Evolutionary conservation across 92 coral and sea anemone species (phyloP), one percentile per base, ranked within the genome.

Genomic region (Umimayanthus chanpuru): DNA sequence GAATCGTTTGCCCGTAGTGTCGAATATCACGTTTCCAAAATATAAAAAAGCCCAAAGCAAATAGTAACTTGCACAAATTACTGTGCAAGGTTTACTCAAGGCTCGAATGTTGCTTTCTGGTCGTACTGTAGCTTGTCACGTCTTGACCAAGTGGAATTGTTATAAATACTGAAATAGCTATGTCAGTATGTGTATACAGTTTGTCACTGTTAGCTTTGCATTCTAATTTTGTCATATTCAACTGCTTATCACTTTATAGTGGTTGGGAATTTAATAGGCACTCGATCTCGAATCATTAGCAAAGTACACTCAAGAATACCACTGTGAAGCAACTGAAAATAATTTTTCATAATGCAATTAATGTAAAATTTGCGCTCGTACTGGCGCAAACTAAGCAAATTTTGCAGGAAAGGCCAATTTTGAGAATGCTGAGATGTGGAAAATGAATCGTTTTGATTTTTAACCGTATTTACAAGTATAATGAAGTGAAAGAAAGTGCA

Each of bases 21-120:
- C 7, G 25, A 56, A 80, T 56, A 80, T 80, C 70, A 80, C 26
- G 44, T 80, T 80, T 56, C 71, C 58, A 18, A 53, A 20, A 26
- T 30, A 10, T 15, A 28, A 40, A 79, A 80, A 77, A 28, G 11
- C 12, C 3, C 64, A 16, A 25, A 47, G 30, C n/a, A 76, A 76
- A 76, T 43, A 40, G 36, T 25, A 12, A 2, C 41, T 55, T 53
- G 18, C 20, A 15, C 58, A 15, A 53, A 53, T 53, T 53, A 9
- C 18, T 53, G 12, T 16, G n/a, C 5, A 21, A 78, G 26, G 39
- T 79, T 79, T 32, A 21, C 43, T 55, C 12, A 77, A 44, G 21
- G 28, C 10, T 77, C 55, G 65, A 47, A 8, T 25, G 28, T n/a
- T 20, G 16, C 28, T 38, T 44, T 23, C 56, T 76, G 40, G 76